These are phyloP conservation scores for Botia kubotai DNA, from an alignment of 2,797 vertebrate genomes.

Conservation along the genomic window DNA sequence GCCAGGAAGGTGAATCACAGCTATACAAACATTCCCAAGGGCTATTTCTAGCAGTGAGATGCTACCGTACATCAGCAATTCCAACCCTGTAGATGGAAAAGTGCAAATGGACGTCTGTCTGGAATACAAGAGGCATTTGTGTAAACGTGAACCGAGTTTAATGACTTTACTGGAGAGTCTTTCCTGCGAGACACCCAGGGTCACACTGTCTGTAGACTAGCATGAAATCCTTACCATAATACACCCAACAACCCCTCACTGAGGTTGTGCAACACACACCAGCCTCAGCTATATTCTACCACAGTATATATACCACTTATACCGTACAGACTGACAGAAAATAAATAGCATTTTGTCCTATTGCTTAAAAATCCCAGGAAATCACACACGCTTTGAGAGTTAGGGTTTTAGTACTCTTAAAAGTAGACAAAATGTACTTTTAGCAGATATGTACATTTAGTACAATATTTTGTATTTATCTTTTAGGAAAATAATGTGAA, in stretches of 20 bases:
- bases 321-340: not conserved
- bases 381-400: too few relatives aligned
- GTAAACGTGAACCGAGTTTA: not conserved
- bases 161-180: conserved; percentile 11
- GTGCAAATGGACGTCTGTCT: conserved; percentile 2
- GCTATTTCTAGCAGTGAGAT: conserved; percentile 19
- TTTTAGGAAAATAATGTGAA: too few relatives aligned
- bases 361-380: too few relatives aligned
- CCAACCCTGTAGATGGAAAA: conserved; percentile 18
- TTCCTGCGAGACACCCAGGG: not conserved
- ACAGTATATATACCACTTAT: not conserved
- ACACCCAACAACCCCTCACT: not conserved
- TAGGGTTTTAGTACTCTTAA: too few relatives aligned
- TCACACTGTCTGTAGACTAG: conserved; percentile 13
- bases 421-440: too few relatives aligned
- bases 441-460: too few relatives aligned
- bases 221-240: not conserved
- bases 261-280: not conserved
- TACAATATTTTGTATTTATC: too few relatives aligned
- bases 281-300: not conserved
- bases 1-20: conserved; percentile 1
- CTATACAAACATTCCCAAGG: conserved; percentile 1
- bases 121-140: not conserved
- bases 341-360: not conserved
- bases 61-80: conserved; percentile 8